Percentiles rank a stretch among this genome's conserved stretches.
These are phyloP conservation scores for Sturnira hondurensis DNA, from an alignment of 2,113 vertebrate species.

Conservation along the genomic window DNA sequence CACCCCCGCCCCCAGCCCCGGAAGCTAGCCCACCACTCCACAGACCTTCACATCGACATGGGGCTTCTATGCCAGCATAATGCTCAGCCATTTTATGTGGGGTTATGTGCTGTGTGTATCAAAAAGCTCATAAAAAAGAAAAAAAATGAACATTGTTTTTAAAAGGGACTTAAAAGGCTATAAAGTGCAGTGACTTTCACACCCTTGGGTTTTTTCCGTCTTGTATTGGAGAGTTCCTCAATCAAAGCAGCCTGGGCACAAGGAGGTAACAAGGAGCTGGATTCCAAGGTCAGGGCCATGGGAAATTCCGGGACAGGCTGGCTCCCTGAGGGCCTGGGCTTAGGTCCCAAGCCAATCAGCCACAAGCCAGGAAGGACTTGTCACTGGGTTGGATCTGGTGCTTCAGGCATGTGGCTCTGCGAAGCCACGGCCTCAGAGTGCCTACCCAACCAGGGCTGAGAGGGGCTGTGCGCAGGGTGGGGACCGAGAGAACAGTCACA, in stretches of 20 bases:
- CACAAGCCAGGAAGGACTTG: background rate
- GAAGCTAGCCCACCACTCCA: background rate
- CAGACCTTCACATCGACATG: background rate
- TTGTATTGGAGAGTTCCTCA: constrained; percentile 4
- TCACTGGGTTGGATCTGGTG: background rate
- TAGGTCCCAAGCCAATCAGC: background rate
- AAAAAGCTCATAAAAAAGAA: constrained; percentile 53
- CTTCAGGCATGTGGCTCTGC: background rate
- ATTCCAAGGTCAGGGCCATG: background rate
- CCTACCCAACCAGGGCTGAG: background rate
- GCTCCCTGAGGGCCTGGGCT: background rate
- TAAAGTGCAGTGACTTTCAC: constrained; percentile 58
- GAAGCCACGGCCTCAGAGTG: background rate
- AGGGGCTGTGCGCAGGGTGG: accelerated
- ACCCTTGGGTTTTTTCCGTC: constrained; percentile 58
- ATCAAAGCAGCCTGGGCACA: background rate
- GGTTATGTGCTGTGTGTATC: constrained; percentile 43
- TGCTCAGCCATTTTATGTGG: constrained; percentile 28
- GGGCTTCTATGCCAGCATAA: background rate
- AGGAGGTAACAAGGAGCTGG: background rate
- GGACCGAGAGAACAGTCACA: background rate
- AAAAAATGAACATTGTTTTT: constrained; percentile 56
- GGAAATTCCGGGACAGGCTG: background rate
- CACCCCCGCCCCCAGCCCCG: accelerated
- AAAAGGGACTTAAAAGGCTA: constrained; percentile 60